Evolutionary conservation across 1,140 invertebrate species (phyloP).

Genomic region (Ostrea denselamellosa): DNA sequence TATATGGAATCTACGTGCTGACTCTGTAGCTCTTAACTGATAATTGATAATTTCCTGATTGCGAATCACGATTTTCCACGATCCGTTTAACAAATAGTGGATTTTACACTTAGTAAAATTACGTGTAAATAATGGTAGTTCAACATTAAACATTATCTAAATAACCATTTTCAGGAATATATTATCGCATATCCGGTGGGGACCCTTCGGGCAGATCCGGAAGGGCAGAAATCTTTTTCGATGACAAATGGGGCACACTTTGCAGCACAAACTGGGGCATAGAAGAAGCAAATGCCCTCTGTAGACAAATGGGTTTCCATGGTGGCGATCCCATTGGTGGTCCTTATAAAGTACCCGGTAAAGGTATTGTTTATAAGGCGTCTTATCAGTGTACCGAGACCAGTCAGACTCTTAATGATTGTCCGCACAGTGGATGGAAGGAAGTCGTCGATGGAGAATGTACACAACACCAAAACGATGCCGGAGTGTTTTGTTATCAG

Average conservation of each 20-base stretch:
- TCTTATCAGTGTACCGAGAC: slow-evolving; percentile 47
- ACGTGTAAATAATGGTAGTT: not conserved
- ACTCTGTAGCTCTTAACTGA: too few relatives aligned
- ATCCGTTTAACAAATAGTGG: too few relatives aligned
- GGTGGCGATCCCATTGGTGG: slow-evolving; percentile 43
- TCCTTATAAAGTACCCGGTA: slow-evolving; percentile 33
- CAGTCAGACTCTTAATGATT: slow-evolving; percentile 54
- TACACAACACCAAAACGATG: slow-evolving; percentile 56
- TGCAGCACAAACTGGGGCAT: slow-evolving; percentile 53
- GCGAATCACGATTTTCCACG: too few relatives aligned
- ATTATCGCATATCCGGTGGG: slow-evolving; percentile 50
- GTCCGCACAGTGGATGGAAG: slow-evolving; percentile 62
- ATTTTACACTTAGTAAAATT: too few relatives aligned
- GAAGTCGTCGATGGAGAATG: slow-evolving; percentile 50
- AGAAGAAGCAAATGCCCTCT: slow-evolving; percentile 54
- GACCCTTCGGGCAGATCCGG: slow-evolving; percentile 44
- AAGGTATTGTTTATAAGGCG: slow-evolving; percentile 39
- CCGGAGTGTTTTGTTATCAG: slow-evolving; percentile 61
- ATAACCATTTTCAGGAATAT: slow-evolving; percentile 47
- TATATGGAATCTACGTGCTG: too few relatives aligned
- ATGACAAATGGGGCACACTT: slow-evolving; percentile 53
- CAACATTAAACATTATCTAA: too few relatives aligned
- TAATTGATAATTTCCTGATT: not conserved
- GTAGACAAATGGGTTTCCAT: slow-evolving; percentile 54
- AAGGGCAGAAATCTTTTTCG: slow-evolving; percentile 52